Percentiles rank a stretch among this genome's conserved stretches.
phyloP scores from a whole-genome alignment of 2,113 vertebrate species.

The Noturus placidus region DNA sequence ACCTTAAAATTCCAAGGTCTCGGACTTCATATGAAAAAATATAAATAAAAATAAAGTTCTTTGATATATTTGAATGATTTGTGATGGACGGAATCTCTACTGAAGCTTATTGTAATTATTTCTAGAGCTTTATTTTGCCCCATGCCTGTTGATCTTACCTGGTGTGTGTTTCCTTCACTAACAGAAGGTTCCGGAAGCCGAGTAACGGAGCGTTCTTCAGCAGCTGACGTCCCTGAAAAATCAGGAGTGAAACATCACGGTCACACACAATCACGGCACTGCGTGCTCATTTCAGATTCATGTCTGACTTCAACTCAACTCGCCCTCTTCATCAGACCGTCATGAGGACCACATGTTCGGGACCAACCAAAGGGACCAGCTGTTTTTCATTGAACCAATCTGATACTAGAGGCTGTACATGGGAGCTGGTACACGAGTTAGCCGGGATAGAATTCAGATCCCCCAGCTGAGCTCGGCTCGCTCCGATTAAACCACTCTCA shows the following conservation, averaged over 20 bases:
- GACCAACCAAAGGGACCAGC: background rate
- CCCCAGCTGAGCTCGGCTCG: background rate
- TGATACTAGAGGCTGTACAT: background rate
- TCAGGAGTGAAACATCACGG: slow-evolving; percentile 23
- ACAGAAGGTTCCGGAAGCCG: slow-evolving; percentile 69
- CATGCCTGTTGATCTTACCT: slow-evolving; percentile 58
- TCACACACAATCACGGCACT: background rate
- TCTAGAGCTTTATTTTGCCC: background rate
- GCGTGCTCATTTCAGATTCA: background rate
- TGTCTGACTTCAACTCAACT: background rate
- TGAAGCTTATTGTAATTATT: background rate
- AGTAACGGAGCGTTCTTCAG: slow-evolving; percentile 57
- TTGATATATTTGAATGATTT: background rate
- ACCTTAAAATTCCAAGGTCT: no score
- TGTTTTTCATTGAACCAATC: background rate
- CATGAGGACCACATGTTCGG: background rate
- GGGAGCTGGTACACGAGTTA: background rate
- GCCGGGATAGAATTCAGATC: slow-evolving; percentile 20
- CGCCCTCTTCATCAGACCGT: background rate
- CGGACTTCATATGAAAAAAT: no score
- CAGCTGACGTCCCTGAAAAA: slow-evolving; percentile 60
- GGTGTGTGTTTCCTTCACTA: slow-evolving; percentile 69
- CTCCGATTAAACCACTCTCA: slow-evolving; percentile 30
- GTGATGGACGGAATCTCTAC: background rate
- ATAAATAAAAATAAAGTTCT: background rate